Conservation (phyloP, 2,888 invertebrate species). For the Vanessa cardui region DNA sequence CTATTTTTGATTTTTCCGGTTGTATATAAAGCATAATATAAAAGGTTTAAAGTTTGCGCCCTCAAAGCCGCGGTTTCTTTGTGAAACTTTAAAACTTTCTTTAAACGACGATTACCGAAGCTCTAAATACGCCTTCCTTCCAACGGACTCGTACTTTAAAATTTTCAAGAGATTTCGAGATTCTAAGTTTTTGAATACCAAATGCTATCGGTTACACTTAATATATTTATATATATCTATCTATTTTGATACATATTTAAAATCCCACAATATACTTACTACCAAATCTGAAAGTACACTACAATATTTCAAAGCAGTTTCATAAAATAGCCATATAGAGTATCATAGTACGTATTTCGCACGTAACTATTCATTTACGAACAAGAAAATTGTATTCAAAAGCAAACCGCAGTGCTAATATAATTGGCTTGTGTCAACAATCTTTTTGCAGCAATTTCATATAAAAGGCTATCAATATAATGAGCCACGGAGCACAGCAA, state of each 20-base stretch:
- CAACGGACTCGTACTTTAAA: constrained; percentile 35
- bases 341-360: constrained; percentile 4
- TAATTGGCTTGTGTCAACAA: constrained; percentile 56
- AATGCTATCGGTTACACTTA: constrained; percentile 45
- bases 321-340: constrained; percentile 15
- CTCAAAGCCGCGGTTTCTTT: constrained; percentile 31
- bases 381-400: constrained; percentile 20
- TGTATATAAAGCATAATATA: neutral
- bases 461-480: constrained; percentile 71
- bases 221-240: neutral
- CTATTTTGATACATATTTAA: neutral
- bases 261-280: neutral
- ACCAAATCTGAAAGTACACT: neutral
- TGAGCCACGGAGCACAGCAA: constrained; percentile 56
- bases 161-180: constrained; percentile 52
- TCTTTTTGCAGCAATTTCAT: constrained; percentile 58
- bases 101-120: constrained; percentile 28
- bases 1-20: neutral
- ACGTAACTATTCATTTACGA: constrained; percentile 19
- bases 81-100: constrained; percentile 34
- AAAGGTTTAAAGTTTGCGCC: neutral
- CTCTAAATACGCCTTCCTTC: constrained; percentile 38
- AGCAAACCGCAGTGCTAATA: constrained; percentile 29
- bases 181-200: constrained; percentile 66
- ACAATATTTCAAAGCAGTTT: constrained; percentile 3